These are phyloP conservation scores for Eupithecia insigniata DNA, from an alignment of 2,888 invertebrate species.

Conservation along the genomic window DNA sequence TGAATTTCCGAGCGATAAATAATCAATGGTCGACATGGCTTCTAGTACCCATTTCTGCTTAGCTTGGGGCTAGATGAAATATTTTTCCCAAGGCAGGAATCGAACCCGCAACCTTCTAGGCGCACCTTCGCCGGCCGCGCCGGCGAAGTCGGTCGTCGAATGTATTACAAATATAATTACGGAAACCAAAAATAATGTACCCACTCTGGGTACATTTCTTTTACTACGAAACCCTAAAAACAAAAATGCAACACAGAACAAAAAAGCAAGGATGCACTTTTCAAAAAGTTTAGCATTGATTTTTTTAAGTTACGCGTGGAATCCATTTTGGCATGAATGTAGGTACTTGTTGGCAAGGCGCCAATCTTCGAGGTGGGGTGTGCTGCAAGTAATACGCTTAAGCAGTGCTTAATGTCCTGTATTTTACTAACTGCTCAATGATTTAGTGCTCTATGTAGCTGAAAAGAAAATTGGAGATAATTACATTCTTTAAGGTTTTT, in stretches of 20 bases:
- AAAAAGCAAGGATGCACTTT: constrained; percentile 32
- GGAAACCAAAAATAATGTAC: too few relatives aligned
- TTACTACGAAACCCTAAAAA: neutral
- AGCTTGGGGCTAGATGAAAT: too few relatives aligned
- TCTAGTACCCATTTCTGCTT: too few relatives aligned
- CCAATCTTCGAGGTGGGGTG: constrained; percentile 58
- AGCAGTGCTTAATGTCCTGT: neutral
- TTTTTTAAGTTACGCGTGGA: constrained; percentile 53
- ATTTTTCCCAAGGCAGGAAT: too few relatives aligned
- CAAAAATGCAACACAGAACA: neutral
- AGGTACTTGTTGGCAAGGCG: constrained; percentile 56
- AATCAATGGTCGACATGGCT: too few relatives aligned
- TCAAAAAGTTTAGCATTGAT: constrained; percentile 52
- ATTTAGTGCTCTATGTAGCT: constrained; percentile 6
- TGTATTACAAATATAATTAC: too few relatives aligned
- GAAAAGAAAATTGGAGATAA: neutral
- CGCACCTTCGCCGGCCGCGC: too few relatives aligned
- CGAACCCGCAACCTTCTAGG: too few relatives aligned
- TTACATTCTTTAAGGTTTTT: neutral
- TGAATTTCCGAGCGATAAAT: neutral
- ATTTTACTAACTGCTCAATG: constrained; percentile 7
- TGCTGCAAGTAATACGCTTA: constrained; percentile 49
- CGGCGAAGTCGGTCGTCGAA: too few relatives aligned
- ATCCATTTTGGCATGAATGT: constrained; percentile 65
- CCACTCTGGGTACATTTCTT: neutral